A percentile compares a stretch with the other conserved stretches of the same genome.
Evolutionary conservation across 2,888 invertebrate genomes (phyloP).

Genomic region (Tenthredo distinguenda): DNA sequence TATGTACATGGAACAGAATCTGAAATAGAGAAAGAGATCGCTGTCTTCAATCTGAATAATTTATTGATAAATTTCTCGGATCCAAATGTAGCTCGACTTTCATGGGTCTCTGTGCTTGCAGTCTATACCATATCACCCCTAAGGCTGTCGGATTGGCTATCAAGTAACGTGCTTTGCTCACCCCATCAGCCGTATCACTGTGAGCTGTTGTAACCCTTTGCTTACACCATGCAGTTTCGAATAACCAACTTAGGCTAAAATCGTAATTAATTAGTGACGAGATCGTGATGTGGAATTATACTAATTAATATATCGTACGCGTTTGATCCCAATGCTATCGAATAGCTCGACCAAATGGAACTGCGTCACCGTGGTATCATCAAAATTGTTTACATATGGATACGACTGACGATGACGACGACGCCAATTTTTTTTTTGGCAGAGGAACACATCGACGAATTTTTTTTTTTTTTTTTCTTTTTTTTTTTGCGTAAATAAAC

Average conservation of each 20-base stretch:
- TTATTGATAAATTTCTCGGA: neutral
- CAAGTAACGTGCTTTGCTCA: neutral
- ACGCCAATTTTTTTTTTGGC: neutral
- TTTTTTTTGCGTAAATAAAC: neutral
- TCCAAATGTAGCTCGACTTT: neutral
- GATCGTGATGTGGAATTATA: neutral
- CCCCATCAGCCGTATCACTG: neutral
- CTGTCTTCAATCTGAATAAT: neutral
- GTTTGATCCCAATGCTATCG: neutral
- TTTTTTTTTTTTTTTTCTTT: too few relatives aligned
- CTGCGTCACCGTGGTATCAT: neutral
- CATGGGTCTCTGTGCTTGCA: neutral
- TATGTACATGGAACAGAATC: neutral
- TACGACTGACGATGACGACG: neutral
- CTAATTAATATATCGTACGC: neutral
- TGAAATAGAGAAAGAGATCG: neutral
- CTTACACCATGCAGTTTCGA: neutral
- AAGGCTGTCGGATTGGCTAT: neutral
- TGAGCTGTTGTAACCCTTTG: neutral
- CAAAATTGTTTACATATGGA: neutral
- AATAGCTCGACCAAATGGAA: neutral
- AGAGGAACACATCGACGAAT: neutral
- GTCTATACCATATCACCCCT: neutral
- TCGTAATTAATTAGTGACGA: neutral
- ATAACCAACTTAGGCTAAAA: neutral